Evolutionary conservation across 2,888 invertebrate species (phyloP).

Genomic region (Pterobdella sp.): DNA sequence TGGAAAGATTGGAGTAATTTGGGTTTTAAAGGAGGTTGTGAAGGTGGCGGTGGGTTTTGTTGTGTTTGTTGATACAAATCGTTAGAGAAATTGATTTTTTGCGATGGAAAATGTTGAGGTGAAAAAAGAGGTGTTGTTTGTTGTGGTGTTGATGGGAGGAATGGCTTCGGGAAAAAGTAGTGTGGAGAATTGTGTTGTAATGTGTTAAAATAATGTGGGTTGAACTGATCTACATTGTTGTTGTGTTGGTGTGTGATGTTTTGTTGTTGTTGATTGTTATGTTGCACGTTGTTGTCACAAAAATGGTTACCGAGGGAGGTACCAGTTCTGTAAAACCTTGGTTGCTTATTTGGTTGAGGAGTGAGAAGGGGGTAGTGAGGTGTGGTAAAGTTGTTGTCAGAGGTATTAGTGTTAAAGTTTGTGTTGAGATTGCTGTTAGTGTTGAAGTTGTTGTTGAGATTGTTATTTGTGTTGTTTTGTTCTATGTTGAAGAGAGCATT

Average conservation of each 20-base stretch:
- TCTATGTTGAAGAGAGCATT: background rate
- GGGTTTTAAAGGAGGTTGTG: background rate
- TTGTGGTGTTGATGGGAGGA: background rate
- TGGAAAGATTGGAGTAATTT: background rate
- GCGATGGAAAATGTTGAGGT: too few relatives aligned
- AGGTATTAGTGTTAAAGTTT: too few relatives aligned
- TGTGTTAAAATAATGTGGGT: background rate
- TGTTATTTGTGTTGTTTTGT: background rate
- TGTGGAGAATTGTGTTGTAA: background rate
- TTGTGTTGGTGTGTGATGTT: background rate
- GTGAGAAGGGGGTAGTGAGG: conserved; percentile 13
- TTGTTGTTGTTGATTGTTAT: background rate
- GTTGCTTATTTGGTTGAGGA: background rate
- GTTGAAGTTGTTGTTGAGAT: background rate
- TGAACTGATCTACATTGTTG: background rate
- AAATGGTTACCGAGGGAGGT: background rate
- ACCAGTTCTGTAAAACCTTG: background rate
- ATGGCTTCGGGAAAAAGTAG: background rate
- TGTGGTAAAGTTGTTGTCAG: too few relatives aligned
- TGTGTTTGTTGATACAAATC: background rate
- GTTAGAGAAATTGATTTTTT: too few relatives aligned
- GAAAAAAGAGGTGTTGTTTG: background rate
- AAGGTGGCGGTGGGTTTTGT: background rate
- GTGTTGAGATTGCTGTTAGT: background rate
- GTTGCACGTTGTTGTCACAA: background rate